Percentiles rank a stretch among this genome's conserved stretches.
Evolutionary conservation across 2,113 vertebrate species (phyloP).

Genomic region (Ahaetulla prasina): DNA sequence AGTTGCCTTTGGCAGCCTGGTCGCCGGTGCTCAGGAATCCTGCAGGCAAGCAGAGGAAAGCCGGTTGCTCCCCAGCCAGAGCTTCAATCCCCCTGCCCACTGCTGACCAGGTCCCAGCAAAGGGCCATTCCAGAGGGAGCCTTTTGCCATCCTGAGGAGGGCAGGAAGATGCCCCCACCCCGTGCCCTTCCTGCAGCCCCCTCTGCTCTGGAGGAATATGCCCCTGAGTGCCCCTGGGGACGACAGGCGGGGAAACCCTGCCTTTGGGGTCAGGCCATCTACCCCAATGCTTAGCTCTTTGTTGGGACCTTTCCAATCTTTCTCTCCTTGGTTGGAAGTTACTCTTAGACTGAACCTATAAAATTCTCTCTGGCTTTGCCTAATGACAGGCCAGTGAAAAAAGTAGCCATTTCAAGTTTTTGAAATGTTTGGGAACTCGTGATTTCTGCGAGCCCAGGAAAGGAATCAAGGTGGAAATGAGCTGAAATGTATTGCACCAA

Average conservation of each 20-base stretch:
- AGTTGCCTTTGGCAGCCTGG: constrained; percentile 98
- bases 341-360: not conserved
- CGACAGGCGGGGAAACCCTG: not conserved
- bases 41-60: constrained; percentile 42
- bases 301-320: not conserved
- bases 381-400: not conserved
- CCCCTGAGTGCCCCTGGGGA: not conserved
- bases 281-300: not conserved
- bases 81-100: not conserved
- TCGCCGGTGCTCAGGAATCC: constrained; percentile 97
- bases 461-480: not conserved
- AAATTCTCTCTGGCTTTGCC: not conserved
- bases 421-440: not conserved
- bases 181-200: rapidly evolving
- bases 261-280: not conserved
- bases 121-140: not conserved
- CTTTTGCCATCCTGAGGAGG: not conserved
- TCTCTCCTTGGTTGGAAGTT: not conserved
- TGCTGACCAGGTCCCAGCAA: not conserved
- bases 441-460: not conserved
- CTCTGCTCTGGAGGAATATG: not conserved
- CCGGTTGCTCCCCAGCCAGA: not conserved
- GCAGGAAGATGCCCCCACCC: rapidly evolving
- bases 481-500: not conserved
- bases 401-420: not conserved